Evolutionary conservation across 2,888 invertebrate species (phyloP).

Genomic region (Cephus nigrinus): DNA sequence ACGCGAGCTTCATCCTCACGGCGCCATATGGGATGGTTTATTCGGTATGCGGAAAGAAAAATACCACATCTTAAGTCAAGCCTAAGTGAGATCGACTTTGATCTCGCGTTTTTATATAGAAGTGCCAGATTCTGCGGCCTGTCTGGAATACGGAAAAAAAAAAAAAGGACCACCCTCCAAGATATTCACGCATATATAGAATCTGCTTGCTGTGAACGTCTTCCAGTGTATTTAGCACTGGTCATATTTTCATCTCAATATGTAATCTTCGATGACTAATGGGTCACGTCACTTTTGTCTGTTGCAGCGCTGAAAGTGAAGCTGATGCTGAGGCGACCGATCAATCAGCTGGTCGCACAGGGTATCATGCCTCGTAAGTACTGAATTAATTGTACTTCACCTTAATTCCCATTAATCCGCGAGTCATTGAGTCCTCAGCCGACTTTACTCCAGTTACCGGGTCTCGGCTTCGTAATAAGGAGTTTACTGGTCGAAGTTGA

Average conservation of each 20-base stretch:
- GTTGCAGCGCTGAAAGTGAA: slow-evolving; percentile 95
- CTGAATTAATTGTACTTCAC: slow-evolving; percentile 2
- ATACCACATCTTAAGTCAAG: slow-evolving; percentile 28
- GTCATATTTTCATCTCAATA: no score
- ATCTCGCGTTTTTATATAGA: slow-evolving; percentile 42
- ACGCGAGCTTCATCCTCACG: slow-evolving; percentile 7
- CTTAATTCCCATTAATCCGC: slow-evolving; percentile 3
- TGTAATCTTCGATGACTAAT: no score
- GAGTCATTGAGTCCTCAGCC: no score
- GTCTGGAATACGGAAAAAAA: not conserved
- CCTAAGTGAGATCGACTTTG: slow-evolving; percentile 41
- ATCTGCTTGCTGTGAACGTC: no score
- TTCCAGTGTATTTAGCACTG: no score
- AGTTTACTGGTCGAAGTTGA: no score
- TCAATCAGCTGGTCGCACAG: slow-evolving; percentile 95
- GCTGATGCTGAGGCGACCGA: slow-evolving; percentile 92
- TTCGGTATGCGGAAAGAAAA: slow-evolving; percentile 39
- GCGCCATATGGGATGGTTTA: slow-evolving; percentile 43
- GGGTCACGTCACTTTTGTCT: slow-evolving; percentile 52
- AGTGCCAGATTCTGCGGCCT: slow-evolving; percentile 17
- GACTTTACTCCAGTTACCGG: no score
- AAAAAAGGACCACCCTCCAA: not conserved
- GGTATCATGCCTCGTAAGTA: slow-evolving; percentile 99
- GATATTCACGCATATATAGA: no score
- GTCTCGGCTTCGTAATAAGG: no score